Conservation (phyloP, 2,888 invertebrate species). For the Pristionchus japonicus region DNA sequence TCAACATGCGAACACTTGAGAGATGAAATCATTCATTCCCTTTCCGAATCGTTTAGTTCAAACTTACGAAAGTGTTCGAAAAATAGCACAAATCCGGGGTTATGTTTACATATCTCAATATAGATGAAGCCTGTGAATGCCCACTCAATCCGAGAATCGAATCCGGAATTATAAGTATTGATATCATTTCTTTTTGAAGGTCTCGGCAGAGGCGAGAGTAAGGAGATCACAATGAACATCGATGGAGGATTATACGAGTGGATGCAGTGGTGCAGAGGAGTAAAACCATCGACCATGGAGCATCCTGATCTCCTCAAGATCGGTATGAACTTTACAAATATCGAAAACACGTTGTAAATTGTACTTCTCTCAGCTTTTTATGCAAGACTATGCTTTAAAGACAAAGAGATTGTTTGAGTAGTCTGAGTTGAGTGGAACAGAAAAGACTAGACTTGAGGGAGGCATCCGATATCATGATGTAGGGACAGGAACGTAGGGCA, state of each 20-base stretch:
- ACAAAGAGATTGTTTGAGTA: too few species aligned
- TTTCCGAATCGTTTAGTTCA: not conserved
- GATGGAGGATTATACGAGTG: constrained; percentile 95
- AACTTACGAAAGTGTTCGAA: not conserved
- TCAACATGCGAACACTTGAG: not conserved
- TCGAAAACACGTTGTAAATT: not conserved
- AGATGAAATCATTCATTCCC: not conserved
- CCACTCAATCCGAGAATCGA: too few species aligned
- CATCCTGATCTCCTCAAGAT: constrained; percentile 73
- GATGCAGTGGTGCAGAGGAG: constrained; percentile 89
- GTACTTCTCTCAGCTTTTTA: too few species aligned
- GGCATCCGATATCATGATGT: too few species aligned
- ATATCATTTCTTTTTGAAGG: not conserved
- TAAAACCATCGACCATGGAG: constrained; percentile 86
- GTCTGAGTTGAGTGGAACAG: too few species aligned
- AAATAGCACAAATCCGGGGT: not conserved
- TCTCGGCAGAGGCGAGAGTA: not conserved
- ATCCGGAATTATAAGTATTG: not conserved
- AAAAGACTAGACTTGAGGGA: too few species aligned
- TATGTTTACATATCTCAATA: not conserved
- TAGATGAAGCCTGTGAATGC: not conserved
- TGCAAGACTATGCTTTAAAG: too few species aligned
- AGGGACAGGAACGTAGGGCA: not conserved
- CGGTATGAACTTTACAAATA: constrained; percentile 46
- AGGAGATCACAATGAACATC: constrained; percentile 82